phyloP scores from a whole-genome alignment of 1,140 invertebrate species.

The Globodera ellingtonae region DNA sequence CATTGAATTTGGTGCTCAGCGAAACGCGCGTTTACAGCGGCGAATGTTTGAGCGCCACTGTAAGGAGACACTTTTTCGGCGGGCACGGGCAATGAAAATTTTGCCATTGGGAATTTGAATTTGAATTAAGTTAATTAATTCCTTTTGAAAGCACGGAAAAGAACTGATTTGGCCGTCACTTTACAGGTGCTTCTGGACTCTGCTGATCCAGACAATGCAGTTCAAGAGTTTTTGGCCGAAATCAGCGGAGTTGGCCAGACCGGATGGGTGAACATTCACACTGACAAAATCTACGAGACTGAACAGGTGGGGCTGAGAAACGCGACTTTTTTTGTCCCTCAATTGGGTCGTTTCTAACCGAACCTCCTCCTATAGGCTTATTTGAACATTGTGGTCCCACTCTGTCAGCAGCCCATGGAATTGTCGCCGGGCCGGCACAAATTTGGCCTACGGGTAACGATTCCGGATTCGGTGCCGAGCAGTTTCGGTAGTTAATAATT shows the following conservation, averaged over 20 bases:
- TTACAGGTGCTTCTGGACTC: slow-evolving; percentile 54
- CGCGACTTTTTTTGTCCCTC: not conserved
- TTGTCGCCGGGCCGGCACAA: slow-evolving; percentile 55
- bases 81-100: too few species aligned
- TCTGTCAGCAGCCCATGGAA: slow-evolving; percentile 36
- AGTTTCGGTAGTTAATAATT: slow-evolving; percentile 62
- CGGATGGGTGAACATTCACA: slow-evolving; percentile 63
- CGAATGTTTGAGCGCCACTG: slow-evolving; percentile 49
- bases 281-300: slow-evolving; percentile 63
- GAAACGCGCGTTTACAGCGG: slow-evolving; percentile 57
- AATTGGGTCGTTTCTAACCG: not conserved
- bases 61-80: not conserved
- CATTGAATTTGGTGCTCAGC: slow-evolving; percentile 52
- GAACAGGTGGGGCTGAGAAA: slow-evolving; percentile 48
- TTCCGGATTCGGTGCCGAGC: slow-evolving; percentile 52
- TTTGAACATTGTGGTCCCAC: slow-evolving; percentile 36
- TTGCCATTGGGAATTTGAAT: too few species aligned
- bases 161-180: not conserved
- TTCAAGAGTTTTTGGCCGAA: slow-evolving; percentile 55
- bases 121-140: too few species aligned
- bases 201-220: slow-evolving; percentile 54
- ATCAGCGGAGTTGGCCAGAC: slow-evolving; percentile 56
- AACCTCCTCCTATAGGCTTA: slow-evolving; percentile 41
- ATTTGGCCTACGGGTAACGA: slow-evolving; percentile 47
- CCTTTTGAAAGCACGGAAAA: too few species aligned